Percentiles rank a stretch among this genome's conserved stretches.
Evolutionary conservation across 2,888 invertebrate species (phyloP).

Genomic region (Lithophane socia): DNA sequence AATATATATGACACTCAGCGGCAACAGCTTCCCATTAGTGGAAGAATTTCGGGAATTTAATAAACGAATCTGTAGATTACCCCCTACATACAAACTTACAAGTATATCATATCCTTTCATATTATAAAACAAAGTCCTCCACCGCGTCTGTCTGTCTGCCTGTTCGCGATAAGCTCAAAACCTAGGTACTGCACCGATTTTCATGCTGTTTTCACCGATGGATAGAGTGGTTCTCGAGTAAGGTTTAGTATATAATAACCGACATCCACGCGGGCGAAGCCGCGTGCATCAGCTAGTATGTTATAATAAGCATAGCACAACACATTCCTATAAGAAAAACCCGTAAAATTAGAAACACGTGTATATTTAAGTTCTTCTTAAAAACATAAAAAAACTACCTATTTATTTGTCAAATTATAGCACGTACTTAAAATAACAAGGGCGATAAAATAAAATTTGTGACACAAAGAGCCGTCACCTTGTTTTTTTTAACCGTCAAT

Average conservation of each 20-base stretch:
- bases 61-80: not conserved
- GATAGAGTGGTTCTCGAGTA: no score
- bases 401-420: not conserved
- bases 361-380: not conserved
- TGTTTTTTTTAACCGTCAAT: slow-evolving; percentile 36
- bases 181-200: no score
- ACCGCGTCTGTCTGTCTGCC: no score
- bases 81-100: no score
- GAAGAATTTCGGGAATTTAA: not conserved
- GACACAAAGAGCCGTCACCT: slow-evolving; percentile 20
- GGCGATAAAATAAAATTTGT: slow-evolving; percentile 7
- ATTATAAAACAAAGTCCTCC: no score
- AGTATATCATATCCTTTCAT: no score
- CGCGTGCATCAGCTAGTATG: no score
- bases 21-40: not conserved
- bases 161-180: no score
- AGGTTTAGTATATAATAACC: no score
- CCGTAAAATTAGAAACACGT: not conserved
- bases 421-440: slow-evolving; percentile 19
- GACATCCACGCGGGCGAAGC: no score
- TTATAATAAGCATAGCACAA: not conserved
- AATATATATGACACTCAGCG: not conserved
- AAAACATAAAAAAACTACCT: not conserved
- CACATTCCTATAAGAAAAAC: not conserved
- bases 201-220: no score